Conservation (phyloP, 1,140 invertebrate species). For the Eumeta japonica region DNA sequence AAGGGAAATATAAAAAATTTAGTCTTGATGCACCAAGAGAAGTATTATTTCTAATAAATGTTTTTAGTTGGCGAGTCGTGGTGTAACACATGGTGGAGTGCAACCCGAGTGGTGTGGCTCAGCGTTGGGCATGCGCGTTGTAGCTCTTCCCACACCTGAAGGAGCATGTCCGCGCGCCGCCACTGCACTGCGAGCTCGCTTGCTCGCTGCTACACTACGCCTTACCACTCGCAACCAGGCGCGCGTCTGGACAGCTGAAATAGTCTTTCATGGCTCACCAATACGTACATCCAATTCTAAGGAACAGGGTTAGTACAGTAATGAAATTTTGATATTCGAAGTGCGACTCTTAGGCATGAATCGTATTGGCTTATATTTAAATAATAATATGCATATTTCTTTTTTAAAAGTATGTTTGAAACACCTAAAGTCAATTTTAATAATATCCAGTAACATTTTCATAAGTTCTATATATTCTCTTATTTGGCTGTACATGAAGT, state of each 20-base stretch:
- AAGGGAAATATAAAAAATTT: too few species aligned
- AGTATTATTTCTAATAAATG: too few species aligned
- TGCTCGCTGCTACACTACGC: slow-evolving; percentile 82
- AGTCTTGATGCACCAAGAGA: too few species aligned
- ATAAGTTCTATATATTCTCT: too few species aligned
- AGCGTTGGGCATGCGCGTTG: slow-evolving; percentile 76
- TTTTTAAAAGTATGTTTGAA: too few species aligned
- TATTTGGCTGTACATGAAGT: too few species aligned
- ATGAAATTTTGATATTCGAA: background rate
- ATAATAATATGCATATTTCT: too few species aligned
- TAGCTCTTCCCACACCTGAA: slow-evolving; percentile 72
- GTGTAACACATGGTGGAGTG: slow-evolving; percentile 86
- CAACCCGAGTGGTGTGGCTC: slow-evolving; percentile 89
- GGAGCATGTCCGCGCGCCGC: slow-evolving; percentile 28
- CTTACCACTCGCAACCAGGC: slow-evolving; percentile 70
- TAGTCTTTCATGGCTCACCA: slow-evolving; percentile 85
- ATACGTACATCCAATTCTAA: slow-evolving; percentile 76
- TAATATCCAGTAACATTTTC: too few species aligned
- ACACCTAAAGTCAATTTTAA: too few species aligned
- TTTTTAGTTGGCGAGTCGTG: slow-evolving; percentile 75
- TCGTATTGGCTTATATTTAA: too few species aligned
- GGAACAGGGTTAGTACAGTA: slow-evolving; percentile 79
- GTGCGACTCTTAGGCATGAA: too few species aligned
- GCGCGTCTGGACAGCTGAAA: slow-evolving; percentile 81
- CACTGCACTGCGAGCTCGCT: slow-evolving; percentile 66